Evolutionary conservation across 2,113 vertebrate genomes (phyloP), one percentile per base, ranked within the genome.

Genomic region (Corythoichthys intestinalis): DNA sequence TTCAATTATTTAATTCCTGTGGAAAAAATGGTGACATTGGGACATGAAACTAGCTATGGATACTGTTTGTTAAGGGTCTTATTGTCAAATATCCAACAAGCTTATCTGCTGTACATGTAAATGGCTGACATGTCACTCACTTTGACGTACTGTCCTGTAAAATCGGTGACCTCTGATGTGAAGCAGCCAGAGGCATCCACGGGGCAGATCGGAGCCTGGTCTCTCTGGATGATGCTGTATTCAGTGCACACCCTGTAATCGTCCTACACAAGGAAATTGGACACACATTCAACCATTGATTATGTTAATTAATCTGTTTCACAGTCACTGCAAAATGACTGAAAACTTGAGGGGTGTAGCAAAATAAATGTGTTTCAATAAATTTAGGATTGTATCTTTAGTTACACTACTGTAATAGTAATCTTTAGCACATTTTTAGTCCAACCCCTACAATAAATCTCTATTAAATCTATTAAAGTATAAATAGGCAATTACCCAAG

Each of bases 101-200:
- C 68, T 7, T 41, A 41, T 7, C 41, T 41, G 3, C 39, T 41
- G 4, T 63, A 20, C 72, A 70, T 80, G 59, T 67, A 28, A 76
- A 87, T 92, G 61, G 57, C 66, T 74, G 66, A 69, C 44, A 80
- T 84, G 82, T 83, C 83, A 89, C 87, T 80, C 66, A 99, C 97
- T 96, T 99, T 99, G 84, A 99, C 96, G 59, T 98, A 97, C 72
- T 98, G 96, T 81, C 97, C 97, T n/a, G 75, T 85, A 70, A 98
- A 99, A 85, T 98, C 94, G 14, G 93, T 78, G 85, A 98, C 97
- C 85, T 98, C 97, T 9, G 92, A 80, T 61, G 96, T 98, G 89
- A 99, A 99, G 86, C 94, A 93, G 74, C 97, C 97, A 0, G 95
- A 96, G 1, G 95, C 91, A 75, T 98, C 94, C 65, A 99, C 97